Conservation (phyloP, 2,113 vertebrate genomes). For the Centropus bengalensis region DNA sequence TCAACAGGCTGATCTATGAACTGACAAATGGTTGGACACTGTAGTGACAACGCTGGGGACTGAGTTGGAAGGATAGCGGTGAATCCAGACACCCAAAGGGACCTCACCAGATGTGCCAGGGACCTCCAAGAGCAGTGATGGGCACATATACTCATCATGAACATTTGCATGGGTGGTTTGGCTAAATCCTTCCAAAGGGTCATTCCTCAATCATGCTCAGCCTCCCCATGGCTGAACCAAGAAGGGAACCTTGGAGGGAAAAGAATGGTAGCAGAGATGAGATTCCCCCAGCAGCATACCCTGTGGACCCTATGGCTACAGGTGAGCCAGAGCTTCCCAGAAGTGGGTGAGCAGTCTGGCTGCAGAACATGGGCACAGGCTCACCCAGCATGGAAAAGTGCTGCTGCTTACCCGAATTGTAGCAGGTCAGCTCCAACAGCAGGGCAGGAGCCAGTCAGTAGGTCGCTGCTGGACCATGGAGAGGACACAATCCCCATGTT, state of each 20-base stretch:
- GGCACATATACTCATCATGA: not conserved
- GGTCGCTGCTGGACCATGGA: not conserved
- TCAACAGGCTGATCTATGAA: not conserved
- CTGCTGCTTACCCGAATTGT: not conserved
- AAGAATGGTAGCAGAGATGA: accelerated
- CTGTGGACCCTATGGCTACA: accelerated
- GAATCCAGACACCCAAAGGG: not conserved
- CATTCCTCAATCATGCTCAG: not conserved
- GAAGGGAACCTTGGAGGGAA: not conserved
- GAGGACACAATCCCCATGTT: not conserved
- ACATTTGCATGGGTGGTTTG: not conserved
- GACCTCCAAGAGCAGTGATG: not conserved
- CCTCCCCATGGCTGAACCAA: not conserved
- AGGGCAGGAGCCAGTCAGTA: not conserved
- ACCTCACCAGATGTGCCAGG: not conserved
- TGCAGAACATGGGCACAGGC: accelerated
- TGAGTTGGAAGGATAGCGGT: not conserved
- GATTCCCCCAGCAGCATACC: not conserved
- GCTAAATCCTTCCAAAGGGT: not conserved
- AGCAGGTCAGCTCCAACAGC: not conserved
- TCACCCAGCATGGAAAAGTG: not conserved
- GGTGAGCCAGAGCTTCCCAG: not conserved
- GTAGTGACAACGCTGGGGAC: not conserved
- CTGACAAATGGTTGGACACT: not conserved
- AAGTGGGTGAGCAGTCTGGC: not conserved